Evolutionary conservation across 2,113 vertebrate species (phyloP).

Genomic region (Polyodon spathula): DNA sequence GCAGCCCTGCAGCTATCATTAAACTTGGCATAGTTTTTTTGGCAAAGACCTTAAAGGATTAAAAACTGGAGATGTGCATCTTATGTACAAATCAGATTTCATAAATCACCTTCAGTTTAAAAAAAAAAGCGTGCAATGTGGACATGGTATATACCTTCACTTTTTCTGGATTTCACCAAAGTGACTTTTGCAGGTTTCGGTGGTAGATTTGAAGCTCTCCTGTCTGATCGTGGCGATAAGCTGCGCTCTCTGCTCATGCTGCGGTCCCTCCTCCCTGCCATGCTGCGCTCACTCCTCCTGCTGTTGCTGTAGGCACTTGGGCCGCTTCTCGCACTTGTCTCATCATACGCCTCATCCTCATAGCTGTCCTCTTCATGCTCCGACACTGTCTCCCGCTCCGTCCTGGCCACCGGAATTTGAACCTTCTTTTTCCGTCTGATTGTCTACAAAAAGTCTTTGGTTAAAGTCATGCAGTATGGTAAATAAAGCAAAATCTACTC

Average conservation of each 20-base stretch:
- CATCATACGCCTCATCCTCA: conserved; percentile 81
- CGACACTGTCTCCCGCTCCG: conserved; percentile 79
- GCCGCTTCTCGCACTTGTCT: conserved; percentile 63
- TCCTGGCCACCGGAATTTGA: conserved; percentile 77
- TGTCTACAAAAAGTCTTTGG: conserved; percentile 59
- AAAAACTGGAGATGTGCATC: too few species aligned
- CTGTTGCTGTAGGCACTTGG: conserved; percentile 48
- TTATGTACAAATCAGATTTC: too few species aligned
- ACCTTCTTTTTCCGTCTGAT: conserved; percentile 94
- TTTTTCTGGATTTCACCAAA: conserved; percentile 90
- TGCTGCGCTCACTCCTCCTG: conserved; percentile 64
- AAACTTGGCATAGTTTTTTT: too few species aligned
- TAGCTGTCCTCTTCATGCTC: conserved; percentile 92
- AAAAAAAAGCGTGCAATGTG: too few species aligned
- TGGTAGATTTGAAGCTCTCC: conserved; percentile 78
- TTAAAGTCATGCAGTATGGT: not conserved
- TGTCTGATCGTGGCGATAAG: conserved; percentile 80
- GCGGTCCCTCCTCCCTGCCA: conserved; percentile 65
- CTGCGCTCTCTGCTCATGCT: conserved; percentile 86
- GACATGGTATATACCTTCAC: conserved; percentile 73
- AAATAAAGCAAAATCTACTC: not conserved
- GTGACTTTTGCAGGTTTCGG: conserved; percentile 91
- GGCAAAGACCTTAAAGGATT: too few species aligned
- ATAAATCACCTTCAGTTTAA: too few species aligned
- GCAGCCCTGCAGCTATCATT: too few species aligned